Evolutionary conservation across 2,888 invertebrate genomes (phyloP).

Genomic region (Hermodice carunculata): DNA sequence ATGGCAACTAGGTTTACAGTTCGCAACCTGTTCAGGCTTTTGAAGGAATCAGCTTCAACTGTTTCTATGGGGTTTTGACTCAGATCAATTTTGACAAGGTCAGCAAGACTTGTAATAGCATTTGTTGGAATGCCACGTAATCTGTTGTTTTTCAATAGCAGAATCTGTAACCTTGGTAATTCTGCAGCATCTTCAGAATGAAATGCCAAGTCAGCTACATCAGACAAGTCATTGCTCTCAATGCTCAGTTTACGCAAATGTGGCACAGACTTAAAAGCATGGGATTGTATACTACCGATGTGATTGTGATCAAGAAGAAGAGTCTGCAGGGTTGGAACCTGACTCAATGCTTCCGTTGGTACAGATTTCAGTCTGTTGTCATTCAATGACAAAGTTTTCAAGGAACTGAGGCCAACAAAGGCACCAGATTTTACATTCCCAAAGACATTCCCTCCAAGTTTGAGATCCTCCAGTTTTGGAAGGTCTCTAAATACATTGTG

Average conservation of each 20-base stretch:
- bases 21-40: constrained; percentile 13
- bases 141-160: constrained; percentile 19
- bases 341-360: constrained; percentile 9
- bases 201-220: constrained; percentile 18
- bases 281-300: background rate
- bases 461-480: constrained; percentile 15
- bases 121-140: constrained; percentile 14
- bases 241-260: constrained; percentile 13
- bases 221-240: constrained; percentile 10
- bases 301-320: constrained; percentile 7
- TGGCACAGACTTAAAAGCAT: constrained; percentile 7
- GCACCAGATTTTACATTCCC: constrained; percentile 6
- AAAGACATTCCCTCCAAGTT: constrained; percentile 19
- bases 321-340: background rate
- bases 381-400: constrained; percentile 9
- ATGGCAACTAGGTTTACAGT: constrained; percentile 16
- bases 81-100: constrained; percentile 16
- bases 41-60: constrained; percentile 15
- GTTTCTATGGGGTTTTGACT: constrained; percentile 19
- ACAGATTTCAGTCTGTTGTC: constrained; percentile 17
- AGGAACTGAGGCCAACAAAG: constrained; percentile 11
- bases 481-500: constrained; percentile 21
- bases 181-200: background rate
- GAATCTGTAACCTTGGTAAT: constrained; percentile 8
- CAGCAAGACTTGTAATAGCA: constrained; percentile 9